Conservation (phyloP, 2,113 vertebrate genomes). For the Corythoichthys intestinalis region DNA sequence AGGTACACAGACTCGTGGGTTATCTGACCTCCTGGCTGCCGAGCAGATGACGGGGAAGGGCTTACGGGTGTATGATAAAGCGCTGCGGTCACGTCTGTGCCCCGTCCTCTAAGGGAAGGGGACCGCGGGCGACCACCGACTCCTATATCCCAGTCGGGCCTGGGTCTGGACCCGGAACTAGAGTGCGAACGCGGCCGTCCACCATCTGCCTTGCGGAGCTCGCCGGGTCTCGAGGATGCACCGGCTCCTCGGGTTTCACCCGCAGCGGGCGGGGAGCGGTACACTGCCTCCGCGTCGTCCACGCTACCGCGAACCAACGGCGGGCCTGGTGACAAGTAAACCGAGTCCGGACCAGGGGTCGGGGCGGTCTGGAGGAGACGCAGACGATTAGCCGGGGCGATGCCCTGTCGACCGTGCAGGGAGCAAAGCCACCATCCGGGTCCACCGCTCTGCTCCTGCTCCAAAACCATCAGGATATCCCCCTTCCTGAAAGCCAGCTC, state of each 20-base stretch:
- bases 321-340: conserved; percentile 57
- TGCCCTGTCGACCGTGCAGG: conserved; percentile 84
- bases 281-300: conserved; percentile 65
- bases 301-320: conserved; percentile 32
- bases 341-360: conserved; percentile 43
- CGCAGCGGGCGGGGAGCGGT: conserved; percentile 57
- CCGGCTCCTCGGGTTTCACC: conserved; percentile 53
- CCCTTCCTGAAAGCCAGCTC: conserved; percentile 89
- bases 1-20: conserved; percentile 68
- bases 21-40: conserved; percentile 47
- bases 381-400: conserved; percentile 86
- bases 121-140: conserved; percentile 67
- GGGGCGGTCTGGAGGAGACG: conserved; percentile 75
- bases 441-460: conserved; percentile 72
- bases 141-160: conserved; percentile 63
- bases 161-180: conserved; percentile 71
- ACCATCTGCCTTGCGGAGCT: conserved; percentile 49
- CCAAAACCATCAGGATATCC: conserved; percentile 87
- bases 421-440: conserved; percentile 87
- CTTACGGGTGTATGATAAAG: conserved; percentile 66
- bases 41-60: conserved; percentile 39
- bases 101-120: conserved; percentile 64
- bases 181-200: conserved; percentile 75
- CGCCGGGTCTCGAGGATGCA: conserved; percentile 40
- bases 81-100: conserved; percentile 43